Base-by-base conservation (phyloP, 2,797 vertebrate species). In the Falco berigora region DNA sequence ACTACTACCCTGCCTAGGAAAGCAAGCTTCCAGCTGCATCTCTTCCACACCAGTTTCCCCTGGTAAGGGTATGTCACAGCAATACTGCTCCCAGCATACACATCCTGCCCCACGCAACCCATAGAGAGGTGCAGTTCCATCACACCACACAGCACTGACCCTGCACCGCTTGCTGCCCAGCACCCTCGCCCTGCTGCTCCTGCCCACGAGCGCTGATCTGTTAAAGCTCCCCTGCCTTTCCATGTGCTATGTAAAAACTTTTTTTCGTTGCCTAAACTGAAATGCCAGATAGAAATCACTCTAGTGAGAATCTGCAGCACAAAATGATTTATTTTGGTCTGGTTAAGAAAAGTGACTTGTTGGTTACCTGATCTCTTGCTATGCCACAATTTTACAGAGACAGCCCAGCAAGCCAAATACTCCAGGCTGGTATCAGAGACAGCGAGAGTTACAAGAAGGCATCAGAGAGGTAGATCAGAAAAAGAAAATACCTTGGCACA, bases 101-200 rank as follows among this genome's bases (percentile, higher is more conserved):
- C n/a, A 15, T 23, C 44, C 36, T 50, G 21, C 47, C 59, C 52
- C 38, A 14, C 30, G 24, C 32, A 14, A 8, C 62, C 55, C 20
- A 1, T 0, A 7, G 30, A 24, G 44, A 27, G 7, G 4, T 2
- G 6, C 38, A 32, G 24, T 14, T 49, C 34, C 23, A 21, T 5
- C 52, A 15, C 28, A 73, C 16, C 21, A 28, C 8, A 6, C 38
- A 58, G 47, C 4, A 3, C 5, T 42, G 47, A 49, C 11, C 49
- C 64, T 6, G 3, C 25, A 15, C 15, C 4, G 0, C n/a, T 22
- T 18, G 44, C 52, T 59, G 52, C 63, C 47, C 10, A 0, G 18
- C 25, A n/a, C 32, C 19, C 23, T 64, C 30, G 28, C 7, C 2
- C 68, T 8, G 8, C 25, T 42, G 64, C 71, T 72, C 38, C 72